phyloP scores from a whole-genome alignment of 2,113 vertebrate genomes.

The Carlito syrichta region DNA sequence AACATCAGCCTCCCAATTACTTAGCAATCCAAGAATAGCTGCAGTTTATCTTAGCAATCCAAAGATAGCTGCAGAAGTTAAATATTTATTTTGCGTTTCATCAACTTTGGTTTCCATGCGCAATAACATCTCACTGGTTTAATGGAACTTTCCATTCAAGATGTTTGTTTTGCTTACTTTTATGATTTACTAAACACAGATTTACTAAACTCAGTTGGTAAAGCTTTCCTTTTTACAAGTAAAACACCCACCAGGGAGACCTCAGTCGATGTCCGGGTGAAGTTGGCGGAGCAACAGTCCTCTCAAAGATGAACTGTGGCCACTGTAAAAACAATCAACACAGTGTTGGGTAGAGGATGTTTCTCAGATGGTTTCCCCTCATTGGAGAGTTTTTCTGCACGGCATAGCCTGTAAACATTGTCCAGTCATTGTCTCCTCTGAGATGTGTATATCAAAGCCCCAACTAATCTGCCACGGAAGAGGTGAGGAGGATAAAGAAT shows the following conservation, averaged over 20 bases:
- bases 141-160: background rate
- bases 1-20: background rate
- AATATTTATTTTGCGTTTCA: background rate
- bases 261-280: background rate
- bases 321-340: accelerated
- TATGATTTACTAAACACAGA: background rate
- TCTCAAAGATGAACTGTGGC: accelerated
- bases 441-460: background rate
- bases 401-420: background rate
- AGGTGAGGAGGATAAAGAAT: background rate
- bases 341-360: accelerated
- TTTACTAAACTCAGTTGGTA: background rate
- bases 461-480: no score
- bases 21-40: background rate
- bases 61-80: background rate
- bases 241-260: background rate
- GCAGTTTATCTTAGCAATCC: background rate
- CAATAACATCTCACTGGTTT: background rate
- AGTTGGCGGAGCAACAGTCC: background rate
- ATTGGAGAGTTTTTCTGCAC: no score
- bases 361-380: background rate
- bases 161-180: background rate
- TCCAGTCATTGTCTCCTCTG: accelerated
- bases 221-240: no score
- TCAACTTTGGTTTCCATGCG: background rate